Evolutionary conservation across 2,888 invertebrate species (phyloP).

Genomic region (Timandra comae): DNA sequence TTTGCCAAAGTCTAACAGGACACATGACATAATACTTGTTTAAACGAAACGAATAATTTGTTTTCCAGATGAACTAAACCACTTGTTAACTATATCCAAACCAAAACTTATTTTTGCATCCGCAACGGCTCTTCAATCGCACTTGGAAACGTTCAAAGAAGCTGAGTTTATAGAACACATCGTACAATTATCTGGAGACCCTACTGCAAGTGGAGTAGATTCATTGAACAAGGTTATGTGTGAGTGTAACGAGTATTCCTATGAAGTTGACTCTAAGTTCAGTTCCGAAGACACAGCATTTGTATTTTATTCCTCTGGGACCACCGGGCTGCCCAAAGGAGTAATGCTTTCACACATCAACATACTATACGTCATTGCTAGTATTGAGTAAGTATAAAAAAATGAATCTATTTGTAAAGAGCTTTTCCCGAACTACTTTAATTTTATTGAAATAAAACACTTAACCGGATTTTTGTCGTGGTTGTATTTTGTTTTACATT

Average conservation of each 20-base stretch:
- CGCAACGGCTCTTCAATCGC: not conserved
- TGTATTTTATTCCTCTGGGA: constrained; percentile 33
- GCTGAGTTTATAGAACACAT: not conserved
- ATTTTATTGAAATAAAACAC: no score
- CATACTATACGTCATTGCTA: constrained; percentile 4
- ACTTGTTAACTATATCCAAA: constrained; percentile 11
- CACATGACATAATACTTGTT: not conserved
- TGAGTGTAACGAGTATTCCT: constrained; percentile 11
- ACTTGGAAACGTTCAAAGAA: not conserved
- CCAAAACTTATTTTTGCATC: constrained; percentile 2
- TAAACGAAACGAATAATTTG: not conserved
- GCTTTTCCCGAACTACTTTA: no score
- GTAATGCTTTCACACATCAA: constrained; percentile 31
- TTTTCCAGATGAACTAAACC: not conserved
- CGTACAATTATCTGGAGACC: not conserved
- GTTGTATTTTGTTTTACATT: no score
- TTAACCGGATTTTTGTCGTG: no score
- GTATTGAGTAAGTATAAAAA: not conserved
- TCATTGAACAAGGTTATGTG: not conserved
- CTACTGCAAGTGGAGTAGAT: not conserved
- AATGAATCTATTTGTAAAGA: no score
- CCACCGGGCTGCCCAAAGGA: constrained; percentile 34
- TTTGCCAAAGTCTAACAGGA: not conserved
- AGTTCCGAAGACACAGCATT: constrained; percentile 22
- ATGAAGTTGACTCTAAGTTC: constrained; percentile 19